Evolutionary conservation across 2,113 vertebrate genomes (phyloP).

Genomic region (Chaetura pelagica): DNA sequence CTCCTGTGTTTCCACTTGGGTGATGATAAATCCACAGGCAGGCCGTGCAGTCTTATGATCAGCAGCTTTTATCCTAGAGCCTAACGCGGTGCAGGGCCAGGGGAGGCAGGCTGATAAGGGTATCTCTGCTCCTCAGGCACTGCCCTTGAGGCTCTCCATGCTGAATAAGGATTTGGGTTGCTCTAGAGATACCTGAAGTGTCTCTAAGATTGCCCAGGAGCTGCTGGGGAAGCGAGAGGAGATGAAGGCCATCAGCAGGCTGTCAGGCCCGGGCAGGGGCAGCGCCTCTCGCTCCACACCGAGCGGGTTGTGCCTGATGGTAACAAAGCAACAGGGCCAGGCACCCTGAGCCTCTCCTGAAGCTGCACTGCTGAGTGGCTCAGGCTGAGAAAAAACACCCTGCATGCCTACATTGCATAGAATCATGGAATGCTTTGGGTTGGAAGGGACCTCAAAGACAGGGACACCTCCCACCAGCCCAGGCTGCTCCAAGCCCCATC

Average conservation of each 20-base stretch:
- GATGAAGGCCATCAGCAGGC: not conserved
- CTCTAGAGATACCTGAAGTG: not conserved
- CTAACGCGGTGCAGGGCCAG: not conserved
- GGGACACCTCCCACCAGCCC: no score
- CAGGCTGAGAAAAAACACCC: not conserved
- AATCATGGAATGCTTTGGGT: no score
- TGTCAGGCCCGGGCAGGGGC: not conserved
- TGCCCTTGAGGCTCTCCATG: not conserved
- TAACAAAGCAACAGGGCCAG: not conserved
- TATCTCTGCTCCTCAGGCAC: not conserved
- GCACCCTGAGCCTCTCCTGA: not conserved
- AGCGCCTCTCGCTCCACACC: not conserved
- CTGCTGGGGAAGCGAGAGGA: not conserved
- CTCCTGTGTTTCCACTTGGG: not conserved
- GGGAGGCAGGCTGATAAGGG: not conserved
- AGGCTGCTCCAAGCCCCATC: no score
- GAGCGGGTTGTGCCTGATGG: not conserved
- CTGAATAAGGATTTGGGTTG: not conserved
- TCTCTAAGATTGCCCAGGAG: not conserved
- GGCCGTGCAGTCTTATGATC: fast-evolving
- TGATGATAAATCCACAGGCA: not conserved
- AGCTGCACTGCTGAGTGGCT: not conserved
- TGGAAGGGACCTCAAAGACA: no score
- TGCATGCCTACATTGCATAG: no score
- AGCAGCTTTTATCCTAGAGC: not conserved